A percentile compares a stretch with the other conserved stretches of the same genome.
Evolutionary conservation across 2,797 vertebrate species (phyloP).

Genomic region (Channallabes apus): DNA sequence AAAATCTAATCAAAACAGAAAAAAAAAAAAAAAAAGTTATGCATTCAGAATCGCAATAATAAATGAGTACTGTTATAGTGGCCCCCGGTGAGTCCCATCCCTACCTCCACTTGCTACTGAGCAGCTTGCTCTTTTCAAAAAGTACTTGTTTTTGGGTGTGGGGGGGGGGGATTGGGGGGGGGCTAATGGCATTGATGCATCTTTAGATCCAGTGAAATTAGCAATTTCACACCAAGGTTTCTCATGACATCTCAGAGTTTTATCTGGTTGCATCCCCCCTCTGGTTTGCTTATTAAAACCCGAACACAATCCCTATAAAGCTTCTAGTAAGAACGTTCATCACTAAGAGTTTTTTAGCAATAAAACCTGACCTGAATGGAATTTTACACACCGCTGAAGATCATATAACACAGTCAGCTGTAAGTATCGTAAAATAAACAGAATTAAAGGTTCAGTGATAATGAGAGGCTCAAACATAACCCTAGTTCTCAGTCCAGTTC

Average conservation of each 20-base stretch:
- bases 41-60: too few relatives aligned
- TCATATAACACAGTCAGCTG: neutral
- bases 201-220: neutral
- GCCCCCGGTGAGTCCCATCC: too few relatives aligned
- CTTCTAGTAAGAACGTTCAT: neutral
- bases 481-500: neutral
- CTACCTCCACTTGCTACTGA: neutral
- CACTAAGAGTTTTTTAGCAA: neutral
- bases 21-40: too few relatives aligned
- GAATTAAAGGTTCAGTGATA: neutral
- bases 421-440: too few relatives aligned
- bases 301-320: neutral
- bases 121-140: neutral
- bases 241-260: neutral
- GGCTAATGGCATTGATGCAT: neutral
- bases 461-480: neutral
- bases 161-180: neutral
- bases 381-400: neutral
- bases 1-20: too few relatives aligned
- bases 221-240: neutral
- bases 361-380: neutral
- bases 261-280: neutral
- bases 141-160: neutral
- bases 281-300: neutral
- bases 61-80: too few relatives aligned